phyloP scores from a whole-genome alignment of 2,113 vertebrate genomes.

The Falcunculus frontatus region DNA sequence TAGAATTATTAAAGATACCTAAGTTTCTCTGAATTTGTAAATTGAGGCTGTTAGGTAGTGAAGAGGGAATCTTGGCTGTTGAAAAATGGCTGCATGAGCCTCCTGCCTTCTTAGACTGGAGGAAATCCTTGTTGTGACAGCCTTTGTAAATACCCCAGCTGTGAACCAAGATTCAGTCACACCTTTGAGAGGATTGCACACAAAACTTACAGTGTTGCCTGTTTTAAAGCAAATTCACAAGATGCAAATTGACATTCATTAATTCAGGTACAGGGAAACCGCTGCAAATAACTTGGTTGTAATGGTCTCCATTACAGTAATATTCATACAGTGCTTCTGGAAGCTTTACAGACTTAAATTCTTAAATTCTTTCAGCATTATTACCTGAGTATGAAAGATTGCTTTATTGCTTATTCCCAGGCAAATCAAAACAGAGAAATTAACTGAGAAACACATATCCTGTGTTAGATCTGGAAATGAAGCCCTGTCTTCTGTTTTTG shows the following conservation, averaged over 20 bases:
- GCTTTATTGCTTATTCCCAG: not conserved
- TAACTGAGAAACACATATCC: not conserved
- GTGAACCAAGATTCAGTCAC: not conserved
- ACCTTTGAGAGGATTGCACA: not conserved
- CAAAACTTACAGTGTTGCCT: not conserved
- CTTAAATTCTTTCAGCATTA: not conserved
- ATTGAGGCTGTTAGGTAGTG: not conserved
- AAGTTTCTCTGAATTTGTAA: not conserved
- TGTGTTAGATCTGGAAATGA: not conserved
- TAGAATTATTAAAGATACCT: not conserved
- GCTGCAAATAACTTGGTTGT: not conserved
- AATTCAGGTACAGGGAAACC: not conserved
- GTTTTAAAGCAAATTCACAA: not conserved
- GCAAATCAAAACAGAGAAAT: not conserved
- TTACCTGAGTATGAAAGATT: not conserved
- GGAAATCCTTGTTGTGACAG: not conserved
- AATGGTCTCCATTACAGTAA: not conserved
- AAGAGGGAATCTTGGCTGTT: not conserved
- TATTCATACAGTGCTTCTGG: not conserved
- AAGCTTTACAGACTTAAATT: not conserved
- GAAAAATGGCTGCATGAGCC: not conserved
- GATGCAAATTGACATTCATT: not conserved
- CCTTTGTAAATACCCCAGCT: not conserved
- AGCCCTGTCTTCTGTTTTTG: not conserved
- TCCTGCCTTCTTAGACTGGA: not conserved